A percentile compares a stretch with the other conserved stretches of the same genome.
Conservation (phyloP, 1,140 invertebrate species). For the Plodia interpunctella region DNA sequence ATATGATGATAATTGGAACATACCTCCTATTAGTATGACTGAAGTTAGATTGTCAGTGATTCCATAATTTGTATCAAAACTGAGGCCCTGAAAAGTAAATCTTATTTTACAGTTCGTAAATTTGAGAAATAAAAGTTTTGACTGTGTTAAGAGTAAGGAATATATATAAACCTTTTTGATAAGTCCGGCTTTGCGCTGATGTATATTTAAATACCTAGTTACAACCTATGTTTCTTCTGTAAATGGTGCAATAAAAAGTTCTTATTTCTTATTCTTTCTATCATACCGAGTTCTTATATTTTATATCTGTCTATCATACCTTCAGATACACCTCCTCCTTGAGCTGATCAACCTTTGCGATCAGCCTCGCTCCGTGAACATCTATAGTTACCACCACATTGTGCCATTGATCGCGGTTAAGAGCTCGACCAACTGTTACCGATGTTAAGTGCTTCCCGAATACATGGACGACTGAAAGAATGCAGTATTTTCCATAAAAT, state of each 20-base stretch:
- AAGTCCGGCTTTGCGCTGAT: too few species aligned
- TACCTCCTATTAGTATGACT: slow-evolving; percentile 92
- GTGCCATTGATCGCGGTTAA: slow-evolving; percentile 94
- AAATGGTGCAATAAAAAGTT: too few species aligned
- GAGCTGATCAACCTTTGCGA: slow-evolving; percentile 89
- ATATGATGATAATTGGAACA: slow-evolving; percentile 25
- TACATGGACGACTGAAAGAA: slow-evolving; percentile 85
- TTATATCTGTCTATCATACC: too few species aligned
- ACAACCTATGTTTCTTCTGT: too few species aligned
- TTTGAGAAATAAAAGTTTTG: too few species aligned
- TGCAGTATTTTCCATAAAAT: too few species aligned
- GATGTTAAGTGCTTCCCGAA: slow-evolving; percentile 91
- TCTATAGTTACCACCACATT: slow-evolving; percentile 88
- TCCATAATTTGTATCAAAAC: slow-evolving; percentile 89
- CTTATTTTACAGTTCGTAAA: neutral
- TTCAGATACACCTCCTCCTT: slow-evolving; percentile 87
- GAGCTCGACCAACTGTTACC: slow-evolving; percentile 90
- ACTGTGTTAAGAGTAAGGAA: too few species aligned
- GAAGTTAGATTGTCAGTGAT: slow-evolving; percentile 89
- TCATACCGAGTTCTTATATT: too few species aligned
- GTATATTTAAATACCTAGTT: too few species aligned
- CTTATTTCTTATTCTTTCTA: too few species aligned
- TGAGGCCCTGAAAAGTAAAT: slow-evolving; percentile 78
- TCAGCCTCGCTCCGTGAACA: slow-evolving; percentile 87
- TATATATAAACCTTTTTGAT: too few species aligned